phyloP scores from a whole-genome alignment of 2,888 invertebrate species.

The Drepanosiphum platanoidis region DNA sequence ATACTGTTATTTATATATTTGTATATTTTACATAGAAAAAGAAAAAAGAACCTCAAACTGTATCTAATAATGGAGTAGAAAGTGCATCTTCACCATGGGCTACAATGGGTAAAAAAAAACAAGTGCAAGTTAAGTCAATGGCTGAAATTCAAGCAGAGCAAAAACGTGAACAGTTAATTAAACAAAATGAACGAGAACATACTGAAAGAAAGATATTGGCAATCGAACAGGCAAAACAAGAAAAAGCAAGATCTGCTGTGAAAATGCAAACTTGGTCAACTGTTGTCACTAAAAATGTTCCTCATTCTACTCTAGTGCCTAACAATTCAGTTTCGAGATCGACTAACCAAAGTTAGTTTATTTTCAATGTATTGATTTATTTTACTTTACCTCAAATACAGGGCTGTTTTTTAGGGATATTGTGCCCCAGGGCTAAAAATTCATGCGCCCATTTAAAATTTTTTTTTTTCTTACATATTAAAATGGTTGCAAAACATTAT shows the following conservation, averaged over 20 bases:
- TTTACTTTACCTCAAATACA: no score
- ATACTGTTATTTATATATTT: background rate
- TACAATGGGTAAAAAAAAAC: conserved; percentile 70
- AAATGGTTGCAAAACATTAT: no score
- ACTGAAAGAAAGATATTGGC: conserved; percentile 44
- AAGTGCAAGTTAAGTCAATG: conserved; percentile 75
- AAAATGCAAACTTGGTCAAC: conserved; percentile 59
- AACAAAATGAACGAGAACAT: conserved; percentile 59
- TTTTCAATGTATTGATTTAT: no score
- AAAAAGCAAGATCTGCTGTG: conserved; percentile 50
- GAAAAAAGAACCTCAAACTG: conserved; percentile 61
- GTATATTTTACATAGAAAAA: conserved; percentile 54
- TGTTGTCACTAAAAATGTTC: conserved; percentile 57
- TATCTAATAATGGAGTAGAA: conserved; percentile 52
- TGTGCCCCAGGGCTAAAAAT: no score
- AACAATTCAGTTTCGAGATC: conserved; percentile 52
- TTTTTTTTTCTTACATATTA: no score
- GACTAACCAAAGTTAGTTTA: conserved; percentile 47
- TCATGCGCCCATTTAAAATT: no score
- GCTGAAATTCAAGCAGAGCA: conserved; percentile 86
- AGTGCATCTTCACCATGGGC: conserved; percentile 66
- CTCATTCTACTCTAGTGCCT: background rate
- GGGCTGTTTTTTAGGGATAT: no score
- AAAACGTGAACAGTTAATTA: conserved; percentile 67
- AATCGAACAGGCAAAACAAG: conserved; percentile 59